phyloP scores from a whole-genome alignment of 2,888 invertebrate species.

The Beris morrisii region DNA sequence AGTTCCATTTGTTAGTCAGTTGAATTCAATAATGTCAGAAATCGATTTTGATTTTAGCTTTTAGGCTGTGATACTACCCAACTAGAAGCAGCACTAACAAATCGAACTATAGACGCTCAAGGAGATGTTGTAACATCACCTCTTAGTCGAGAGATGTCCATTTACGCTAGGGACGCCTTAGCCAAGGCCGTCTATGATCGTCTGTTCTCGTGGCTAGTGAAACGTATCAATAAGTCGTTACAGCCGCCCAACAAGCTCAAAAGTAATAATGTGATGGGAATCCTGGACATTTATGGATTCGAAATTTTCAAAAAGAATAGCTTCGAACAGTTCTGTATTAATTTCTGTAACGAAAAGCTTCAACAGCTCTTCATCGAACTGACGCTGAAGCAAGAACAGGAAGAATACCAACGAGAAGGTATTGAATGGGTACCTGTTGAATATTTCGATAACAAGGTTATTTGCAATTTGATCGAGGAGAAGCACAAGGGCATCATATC shows the following conservation, averaged over 20 bases:
- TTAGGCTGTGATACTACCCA: slow-evolving; percentile 69
- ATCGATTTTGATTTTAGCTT: slow-evolving; percentile 59
- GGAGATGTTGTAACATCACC: slow-evolving; percentile 83
- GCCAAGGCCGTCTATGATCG: slow-evolving; percentile 91
- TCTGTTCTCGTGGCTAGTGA: slow-evolving; percentile 88
- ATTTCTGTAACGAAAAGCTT: slow-evolving; percentile 93
- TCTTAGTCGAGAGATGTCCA: slow-evolving; percentile 75
- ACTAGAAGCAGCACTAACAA: slow-evolving; percentile 73
- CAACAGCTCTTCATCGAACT: slow-evolving; percentile 92
- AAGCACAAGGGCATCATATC: slow-evolving; percentile 85
- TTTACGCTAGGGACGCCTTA: slow-evolving; percentile 85
- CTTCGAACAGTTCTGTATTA: slow-evolving; percentile 85
- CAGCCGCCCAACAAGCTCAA: slow-evolving; percentile 60
- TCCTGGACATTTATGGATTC: slow-evolving; percentile 92
- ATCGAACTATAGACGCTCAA: slow-evolving; percentile 83
- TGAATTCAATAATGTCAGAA: slow-evolving; percentile 4
- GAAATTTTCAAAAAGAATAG: slow-evolving; percentile 90
- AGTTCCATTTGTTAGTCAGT: slow-evolving; percentile 40
- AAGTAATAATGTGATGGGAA: slow-evolving; percentile 77
- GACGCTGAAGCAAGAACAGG: slow-evolving; percentile 88
- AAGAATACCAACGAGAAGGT: slow-evolving; percentile 87
- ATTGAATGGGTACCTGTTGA: slow-evolving; percentile 88
- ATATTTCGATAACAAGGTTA: slow-evolving; percentile 91
- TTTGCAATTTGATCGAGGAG: slow-evolving; percentile 89
- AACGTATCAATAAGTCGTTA: slow-evolving; percentile 75